Percentiles rank a stretch among this genome's conserved stretches.
phyloP scores from a whole-genome alignment of 2,113 vertebrate species.

The Dendrocopos noguchii region DNA sequence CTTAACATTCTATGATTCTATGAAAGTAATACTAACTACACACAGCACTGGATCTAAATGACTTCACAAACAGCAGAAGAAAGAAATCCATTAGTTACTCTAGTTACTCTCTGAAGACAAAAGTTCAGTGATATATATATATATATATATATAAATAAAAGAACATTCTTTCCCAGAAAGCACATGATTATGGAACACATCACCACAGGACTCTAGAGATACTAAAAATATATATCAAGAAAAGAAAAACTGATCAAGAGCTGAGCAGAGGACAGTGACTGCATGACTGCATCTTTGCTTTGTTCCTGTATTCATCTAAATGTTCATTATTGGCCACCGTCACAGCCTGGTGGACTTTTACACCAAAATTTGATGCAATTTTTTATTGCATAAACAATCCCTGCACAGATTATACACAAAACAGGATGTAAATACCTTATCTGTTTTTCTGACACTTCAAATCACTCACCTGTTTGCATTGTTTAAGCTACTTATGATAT shows the following conservation, averaged over 20 bases:
- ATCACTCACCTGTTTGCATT: neutral
- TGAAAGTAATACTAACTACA: too few species aligned
- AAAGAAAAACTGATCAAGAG: neutral
- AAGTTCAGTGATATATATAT: too few species aligned
- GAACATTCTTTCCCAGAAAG: neutral
- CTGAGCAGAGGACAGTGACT: neutral
- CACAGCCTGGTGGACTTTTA: neutral
- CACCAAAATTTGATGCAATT: neutral
- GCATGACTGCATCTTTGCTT: neutral
- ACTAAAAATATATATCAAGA: accelerated
- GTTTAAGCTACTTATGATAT: neutral
- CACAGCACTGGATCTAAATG: too few species aligned
- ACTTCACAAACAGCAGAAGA: too few species aligned
- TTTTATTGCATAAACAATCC: neutral
- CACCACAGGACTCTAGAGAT: neutral
- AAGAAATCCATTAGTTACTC: too few species aligned
- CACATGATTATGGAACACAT: neutral
- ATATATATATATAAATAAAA: neutral
- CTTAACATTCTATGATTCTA: too few species aligned
- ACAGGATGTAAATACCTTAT: neutral
- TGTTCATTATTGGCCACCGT: neutral
- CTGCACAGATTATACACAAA: neutral
- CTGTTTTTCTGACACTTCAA: neutral
- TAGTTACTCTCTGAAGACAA: too few species aligned
- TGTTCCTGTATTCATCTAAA: neutral